Base-by-base conservation (phyloP, 2,113 vertebrate species). In the Albula goreensis region DNA sequence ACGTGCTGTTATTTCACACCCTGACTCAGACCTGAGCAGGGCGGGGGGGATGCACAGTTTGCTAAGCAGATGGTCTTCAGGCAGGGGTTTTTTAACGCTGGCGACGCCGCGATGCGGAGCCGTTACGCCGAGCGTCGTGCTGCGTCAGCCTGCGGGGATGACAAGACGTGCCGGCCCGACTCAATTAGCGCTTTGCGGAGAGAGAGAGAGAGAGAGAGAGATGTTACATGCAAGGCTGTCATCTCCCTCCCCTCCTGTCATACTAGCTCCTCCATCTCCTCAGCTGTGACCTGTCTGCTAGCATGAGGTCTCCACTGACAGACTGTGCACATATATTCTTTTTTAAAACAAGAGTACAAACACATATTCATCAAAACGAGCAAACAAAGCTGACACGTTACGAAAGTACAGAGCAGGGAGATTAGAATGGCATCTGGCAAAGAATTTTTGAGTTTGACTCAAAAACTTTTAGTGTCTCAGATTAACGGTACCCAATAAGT, bases 41-140 rank as follows among this genome's bases (percentile, higher is more conserved):
- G 31, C 31, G 31, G 31, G 31, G 31, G 31, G 31, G 31, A 41
- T 9, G 5, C n/a, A 80, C 22, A 6, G 78, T 19, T 17, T 2
- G 85, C 17, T 25, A 51, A 70, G 22, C 80, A 86, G 85, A 86
- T 86, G 85, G 85, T 82, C 41, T 82, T 70, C 60, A 53, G 49
- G 49, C 57, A 11, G 74, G 31, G 31, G 31, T 41, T 57, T 85
- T 77, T 84, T 84, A 22, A 66, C 50, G 83, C 52, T 85, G 52
- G 31, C 48, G 15, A 63, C n/a, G 57, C 13, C 85, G 66, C 25
- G 31, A 52, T 48, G 57, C 41, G 10, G 56, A 48, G 12, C 13
- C 63, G 50, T 66, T 66, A 22, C 31, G 60, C 60, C n/a, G 60
- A 53, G 57, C 49, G 11, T 41, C 17, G 83, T 25, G 25, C 70